Conservation (phyloP, 2,888 invertebrate genomes). For the Papilio elwesi region DNA sequence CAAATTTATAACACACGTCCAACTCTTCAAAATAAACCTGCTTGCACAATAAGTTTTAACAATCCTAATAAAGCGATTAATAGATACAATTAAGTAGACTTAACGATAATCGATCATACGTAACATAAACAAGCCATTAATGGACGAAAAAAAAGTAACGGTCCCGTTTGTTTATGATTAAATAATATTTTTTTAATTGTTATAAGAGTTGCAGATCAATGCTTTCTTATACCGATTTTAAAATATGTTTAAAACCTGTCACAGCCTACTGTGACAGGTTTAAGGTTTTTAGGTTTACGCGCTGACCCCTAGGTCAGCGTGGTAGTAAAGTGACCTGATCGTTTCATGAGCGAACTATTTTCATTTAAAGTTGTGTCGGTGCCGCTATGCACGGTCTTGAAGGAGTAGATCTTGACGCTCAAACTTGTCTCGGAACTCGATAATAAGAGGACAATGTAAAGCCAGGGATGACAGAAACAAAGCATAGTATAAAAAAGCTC, state of each 20-base stretch:
- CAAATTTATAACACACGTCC: neutral
- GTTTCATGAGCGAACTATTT: slow-evolving; percentile 35
- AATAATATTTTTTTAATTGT: no score
- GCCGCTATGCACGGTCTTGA: slow-evolving; percentile 16
- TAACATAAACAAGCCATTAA: neutral
- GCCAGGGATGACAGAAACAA: neutral
- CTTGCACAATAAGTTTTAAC: neutral
- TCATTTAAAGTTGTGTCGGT: slow-evolving; percentile 38
- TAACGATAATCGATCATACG: neutral
- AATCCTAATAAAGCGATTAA: slow-evolving; percentile 1
- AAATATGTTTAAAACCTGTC: neutral
- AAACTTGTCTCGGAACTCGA: slow-evolving; percentile 24
- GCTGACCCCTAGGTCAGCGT: no score
- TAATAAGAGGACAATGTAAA: slow-evolving; percentile 23
- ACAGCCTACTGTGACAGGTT: slow-evolving; percentile 3
- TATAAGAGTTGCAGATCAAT: no score
- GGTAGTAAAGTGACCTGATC: slow-evolving; percentile 8
- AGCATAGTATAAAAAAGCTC: neutral
- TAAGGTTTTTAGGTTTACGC: no score
- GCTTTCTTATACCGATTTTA: neutral
- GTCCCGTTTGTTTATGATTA: no score
- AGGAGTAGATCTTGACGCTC: slow-evolving; percentile 15
- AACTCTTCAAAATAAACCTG: neutral
- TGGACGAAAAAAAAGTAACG: neutral
- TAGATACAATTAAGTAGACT: neutral